A percentile compares a stretch with the other conserved stretches of the same genome.
Evolutionary conservation across 2,113 vertebrate species (phyloP).

Genomic region (Rhea pennata): DNA sequence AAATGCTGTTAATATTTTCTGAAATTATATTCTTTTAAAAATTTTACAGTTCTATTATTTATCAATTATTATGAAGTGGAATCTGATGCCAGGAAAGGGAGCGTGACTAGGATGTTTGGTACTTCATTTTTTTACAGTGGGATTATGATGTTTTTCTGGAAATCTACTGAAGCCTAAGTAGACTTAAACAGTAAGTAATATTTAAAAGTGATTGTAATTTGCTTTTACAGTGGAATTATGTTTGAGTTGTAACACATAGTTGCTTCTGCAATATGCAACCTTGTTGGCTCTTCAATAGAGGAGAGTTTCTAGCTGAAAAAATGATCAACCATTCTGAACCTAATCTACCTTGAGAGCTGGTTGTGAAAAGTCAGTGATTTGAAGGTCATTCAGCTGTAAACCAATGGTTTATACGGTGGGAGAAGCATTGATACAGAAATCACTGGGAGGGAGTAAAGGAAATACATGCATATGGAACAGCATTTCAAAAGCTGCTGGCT

Average conservation of each 20-base stretch:
- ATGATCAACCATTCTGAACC: neutral
- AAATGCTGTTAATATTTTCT: neutral
- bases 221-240: neutral
- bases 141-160: neutral
- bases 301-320: conserved; percentile 14
- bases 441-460: neutral
- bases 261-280: neutral
- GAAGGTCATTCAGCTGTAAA: neutral
- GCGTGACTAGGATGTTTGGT: neutral
- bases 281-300: neutral
- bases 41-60: neutral
- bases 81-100: neutral
- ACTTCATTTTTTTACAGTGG: neutral
- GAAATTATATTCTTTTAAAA: neutral
- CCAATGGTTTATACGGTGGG: neutral
- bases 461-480: neutral
- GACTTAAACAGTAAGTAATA: neutral
- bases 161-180: neutral
- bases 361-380: neutral
- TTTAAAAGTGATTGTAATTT: neutral
- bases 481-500: neutral
- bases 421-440: neutral
- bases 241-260: neutral
- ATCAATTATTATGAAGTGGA: neutral
- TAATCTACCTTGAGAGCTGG: neutral